Percentiles rank a stretch among this genome's conserved stretches.
Evolutionary conservation across 2,888 invertebrate genomes (phyloP).

Genomic region (Macropis europaea): DNA sequence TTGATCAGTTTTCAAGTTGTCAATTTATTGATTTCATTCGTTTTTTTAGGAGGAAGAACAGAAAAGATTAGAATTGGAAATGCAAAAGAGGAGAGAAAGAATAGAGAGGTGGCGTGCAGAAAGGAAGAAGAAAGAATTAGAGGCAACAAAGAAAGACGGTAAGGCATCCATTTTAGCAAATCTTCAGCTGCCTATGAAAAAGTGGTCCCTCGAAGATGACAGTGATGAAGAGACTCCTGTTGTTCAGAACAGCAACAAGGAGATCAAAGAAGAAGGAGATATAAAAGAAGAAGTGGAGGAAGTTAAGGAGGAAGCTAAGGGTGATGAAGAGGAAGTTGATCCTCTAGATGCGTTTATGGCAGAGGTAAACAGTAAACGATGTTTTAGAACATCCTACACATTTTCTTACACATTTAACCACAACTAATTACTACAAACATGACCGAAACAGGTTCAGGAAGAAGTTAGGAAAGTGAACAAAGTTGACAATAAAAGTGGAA

Average conservation of each 20-base stretch:
- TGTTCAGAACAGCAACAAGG: constrained; percentile 69
- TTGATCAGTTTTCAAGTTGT: neutral
- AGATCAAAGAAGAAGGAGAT: constrained; percentile 81
- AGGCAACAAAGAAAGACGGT: constrained; percentile 89
- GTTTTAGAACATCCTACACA: too few species aligned
- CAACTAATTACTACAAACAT: neutral
- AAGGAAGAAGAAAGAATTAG: constrained; percentile 92
- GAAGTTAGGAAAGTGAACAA: constrained; percentile 92
- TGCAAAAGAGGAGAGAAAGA: constrained; percentile 96
- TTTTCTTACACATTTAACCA: neutral
- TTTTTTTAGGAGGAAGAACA: constrained; percentile 90
- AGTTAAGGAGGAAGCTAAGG: constrained; percentile 76
- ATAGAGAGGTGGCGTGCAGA: constrained; percentile 98
- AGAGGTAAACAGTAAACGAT: constrained; percentile 83
- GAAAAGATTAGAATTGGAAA: constrained; percentile 93
- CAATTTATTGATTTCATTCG: neutral
- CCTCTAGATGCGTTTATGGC: constrained; percentile 99
- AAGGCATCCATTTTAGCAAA: constrained; percentile 84
- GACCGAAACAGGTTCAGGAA: constrained; percentile 82
- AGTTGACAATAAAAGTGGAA: constrained; percentile 83
- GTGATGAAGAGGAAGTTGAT: constrained; percentile 89
- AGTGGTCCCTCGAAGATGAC: constrained; percentile 98
- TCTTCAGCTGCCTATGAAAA: constrained; percentile 85
- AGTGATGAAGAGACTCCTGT: constrained; percentile 89
- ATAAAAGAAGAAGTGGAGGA: constrained; percentile 80